Evolutionary conservation across 2,113 vertebrate species (phyloP), one percentile per base, ranked within the genome.

Genomic region (Perccottus glenii): DNA sequence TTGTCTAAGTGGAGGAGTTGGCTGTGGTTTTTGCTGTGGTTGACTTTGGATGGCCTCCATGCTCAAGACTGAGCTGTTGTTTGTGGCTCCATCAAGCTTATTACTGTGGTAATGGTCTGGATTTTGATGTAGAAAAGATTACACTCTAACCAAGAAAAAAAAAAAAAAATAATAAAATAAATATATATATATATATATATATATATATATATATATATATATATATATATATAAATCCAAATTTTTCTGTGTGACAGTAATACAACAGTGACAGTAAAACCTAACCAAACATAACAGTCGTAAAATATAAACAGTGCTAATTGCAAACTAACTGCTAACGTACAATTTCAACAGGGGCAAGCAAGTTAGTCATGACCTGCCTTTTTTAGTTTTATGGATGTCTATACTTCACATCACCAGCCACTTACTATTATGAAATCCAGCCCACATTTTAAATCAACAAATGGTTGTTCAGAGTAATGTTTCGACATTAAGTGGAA

Each of bases 401-500:
- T 49, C 77, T 77, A 77, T 85, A 88, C 87, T 70, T 85, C 78
- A 87, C 70, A 83, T 88, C 78, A 67, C 48, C 81, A 77, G 66
- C 66, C 84, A 6, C 60, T 53, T 68, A 60, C 33, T 61, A 77
- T 87, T 84, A 84, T 72, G 84, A 89, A 85, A 89, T 78, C 77
- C 73, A 8, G 59, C 76, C 80, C 75, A 86, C 82, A 77, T 85
- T 81, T 83, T 77, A 88, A 88, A 82, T 88, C 84, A 90, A 89
- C 84, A 91, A 82, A 83, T 81, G 81, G 73, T 80, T 76, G 78
- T 81, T 86, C 43, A 6, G 74, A 70, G 80, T 84, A 84, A 87
- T 87, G 79, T 83, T 87, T 81, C 75, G 80, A 87, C 73, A 62
- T 70, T 86, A 89, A 89, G 81, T 86, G 86, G 82, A 88, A 83